These are phyloP conservation scores for Scaptomyza polygonia DNA, from an alignment of 2,888 invertebrate genomes.

Conservation along the genomic window DNA sequence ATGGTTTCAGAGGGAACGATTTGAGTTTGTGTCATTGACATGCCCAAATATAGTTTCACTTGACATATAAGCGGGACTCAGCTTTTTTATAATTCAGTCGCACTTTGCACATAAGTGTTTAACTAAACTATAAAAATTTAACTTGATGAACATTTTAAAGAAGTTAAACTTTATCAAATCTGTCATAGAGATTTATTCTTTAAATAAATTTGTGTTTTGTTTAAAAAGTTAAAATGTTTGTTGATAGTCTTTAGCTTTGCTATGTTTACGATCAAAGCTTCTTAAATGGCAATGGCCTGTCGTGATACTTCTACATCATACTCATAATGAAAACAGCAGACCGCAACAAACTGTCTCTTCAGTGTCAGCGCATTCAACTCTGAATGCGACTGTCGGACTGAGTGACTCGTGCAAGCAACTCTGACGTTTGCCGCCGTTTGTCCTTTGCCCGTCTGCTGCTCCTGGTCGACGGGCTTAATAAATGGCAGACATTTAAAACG, in stretches of 20 bases:
- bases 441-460: conserved; percentile 59
- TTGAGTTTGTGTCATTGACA: conserved; percentile 6
- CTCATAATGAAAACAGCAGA: background rate
- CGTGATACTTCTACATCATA: background rate
- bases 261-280: background rate
- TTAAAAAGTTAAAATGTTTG: background rate
- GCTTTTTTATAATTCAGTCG: conserved; percentile 7
- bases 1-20: background rate
- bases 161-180: no score
- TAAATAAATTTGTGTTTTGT: no score
- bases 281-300: background rate
- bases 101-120: no score
- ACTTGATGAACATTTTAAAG: no score
- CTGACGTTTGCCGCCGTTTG: conserved; percentile 44
- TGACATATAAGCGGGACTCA: conserved; percentile 18
- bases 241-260: background rate
- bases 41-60: conserved; percentile 26
- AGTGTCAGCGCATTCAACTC: conserved; percentile 51
- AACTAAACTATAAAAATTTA: no score
- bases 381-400: conserved; percentile 37
- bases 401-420: conserved; percentile 53
- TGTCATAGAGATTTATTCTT: no score
- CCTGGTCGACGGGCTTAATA: conserved; percentile 58
- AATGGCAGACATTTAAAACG: conserved; percentile 70
- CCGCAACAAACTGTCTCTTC: conserved; percentile 29